These are phyloP conservation scores for crab-eating macaque (Macaca fascicularis) DNA, from an alignment of 2,113 vertebrate genomes.

Conservation along the genomic window T2T-MFA8v1.1 NC_088375.1:10016001-10016500, in stretches of 20 bases:
- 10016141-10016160: background rate
- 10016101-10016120: background rate
- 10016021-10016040: background rate
- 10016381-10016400: background rate
- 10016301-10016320: background rate
- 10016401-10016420: background rate
- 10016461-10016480: background rate
- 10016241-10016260: background rate
- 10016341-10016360: background rate
- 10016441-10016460: background rate
- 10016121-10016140: background rate
- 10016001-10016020: background rate
- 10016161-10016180: background rate
- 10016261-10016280: background rate
- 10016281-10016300: background rate
- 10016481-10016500: background rate
- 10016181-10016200: background rate
- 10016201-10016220: background rate
- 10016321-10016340: background rate
- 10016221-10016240: background rate
- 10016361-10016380: background rate
- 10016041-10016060: background rate
- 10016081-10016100: background rate
- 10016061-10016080: background rate
- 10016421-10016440: background rate